Base-by-base conservation (phyloP, 1,140 invertebrate species). In the Aporrectodea caliginosa region DNA sequence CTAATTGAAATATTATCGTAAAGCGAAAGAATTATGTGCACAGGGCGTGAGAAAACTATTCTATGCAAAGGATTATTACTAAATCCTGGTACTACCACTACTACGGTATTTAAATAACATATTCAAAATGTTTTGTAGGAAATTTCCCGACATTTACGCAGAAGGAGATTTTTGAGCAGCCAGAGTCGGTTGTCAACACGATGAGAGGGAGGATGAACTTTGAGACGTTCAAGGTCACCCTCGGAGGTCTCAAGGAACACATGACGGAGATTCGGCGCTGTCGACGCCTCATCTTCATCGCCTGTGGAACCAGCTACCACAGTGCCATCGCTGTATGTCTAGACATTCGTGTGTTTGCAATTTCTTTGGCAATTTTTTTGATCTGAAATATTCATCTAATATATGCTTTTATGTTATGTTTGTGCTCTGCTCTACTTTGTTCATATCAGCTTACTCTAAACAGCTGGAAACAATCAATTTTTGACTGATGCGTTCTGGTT, bases 151-250 rank as follows among this genome's bases (percentile, higher is more conserved):
- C 95, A 78, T 99, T 98, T 86, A 99, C 99, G 98, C 95, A 99
- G 86, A 99, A 99, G 87, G 98, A 99, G 92, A 99, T 99, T 86
- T 99, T 99, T 90, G 98, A 99, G 87, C 98, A 99, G 87, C 96
- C 98, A 0, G 98, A 99, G 86, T 99, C 97, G 16, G 96, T 99
- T 34, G 93, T 99, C 0, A 99, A 99, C 85, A 99, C 98, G 0
- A 99, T 99, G 98, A 92, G 98, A 88, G 98, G 98, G 43, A 92
- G 98, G 81, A 91, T 99, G 2, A 96, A 97, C 87, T 98, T 98
- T 84, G 86, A 88, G 14, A 84, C 82, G 1, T 83, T 85, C 73
- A 79, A 82, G 34, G 92, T 94, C n/a, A 90, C 92, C 22, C 88
- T 95, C 14, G 94, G 94, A 86, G 96, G 96, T 72, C 94, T 98